A percentile compares a stretch with the other conserved stretches of the same genome.
These are phyloP conservation scores for Odobenus rosmarus DNA, from an alignment of 2,113 vertebrate genomes.

Conservation along the genomic window DNA sequence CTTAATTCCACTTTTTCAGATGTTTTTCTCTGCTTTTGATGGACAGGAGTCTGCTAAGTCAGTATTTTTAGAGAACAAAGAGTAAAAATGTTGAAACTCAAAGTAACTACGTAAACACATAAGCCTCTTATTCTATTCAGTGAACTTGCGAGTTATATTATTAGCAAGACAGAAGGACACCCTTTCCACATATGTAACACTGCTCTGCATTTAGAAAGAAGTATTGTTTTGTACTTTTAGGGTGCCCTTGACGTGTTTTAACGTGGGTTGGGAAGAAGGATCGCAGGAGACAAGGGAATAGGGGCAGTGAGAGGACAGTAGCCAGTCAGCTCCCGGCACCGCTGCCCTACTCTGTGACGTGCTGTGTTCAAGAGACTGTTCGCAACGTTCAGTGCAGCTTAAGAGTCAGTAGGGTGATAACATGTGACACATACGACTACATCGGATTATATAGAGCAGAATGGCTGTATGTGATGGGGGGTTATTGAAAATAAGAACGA, in stretches of 20 bases:
- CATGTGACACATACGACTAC: neutral
- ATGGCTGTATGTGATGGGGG: neutral
- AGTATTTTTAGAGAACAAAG: conserved; percentile 9
- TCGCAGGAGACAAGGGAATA: neutral
- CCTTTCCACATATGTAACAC: neutral
- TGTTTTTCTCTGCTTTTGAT: conserved; percentile 16
- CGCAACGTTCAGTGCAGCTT: neutral
- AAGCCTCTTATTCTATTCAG: neutral
- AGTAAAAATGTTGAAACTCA: conserved; percentile 7
- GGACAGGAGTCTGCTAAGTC: neutral
- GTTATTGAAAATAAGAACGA: neutral
- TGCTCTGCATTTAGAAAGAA: neutral
- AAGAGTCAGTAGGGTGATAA: neutral
- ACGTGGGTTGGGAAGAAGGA: neutral
- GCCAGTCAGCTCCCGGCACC: neutral
- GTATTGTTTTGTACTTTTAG: neutral
- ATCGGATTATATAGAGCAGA: neutral
- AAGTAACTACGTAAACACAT: neutral
- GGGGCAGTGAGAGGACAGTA: neutral
- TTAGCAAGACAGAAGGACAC: neutral
- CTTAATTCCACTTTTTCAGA: conserved; percentile 9
- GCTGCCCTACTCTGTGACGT: neutral
- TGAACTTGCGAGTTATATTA: neutral
- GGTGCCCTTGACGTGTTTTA: neutral
- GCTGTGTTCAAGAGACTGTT: neutral